Evolutionary conservation across 2,888 invertebrate genomes (phyloP), one percentile per base, ranked within the genome.

Genomic region (Candidula unifasciata): DNA sequence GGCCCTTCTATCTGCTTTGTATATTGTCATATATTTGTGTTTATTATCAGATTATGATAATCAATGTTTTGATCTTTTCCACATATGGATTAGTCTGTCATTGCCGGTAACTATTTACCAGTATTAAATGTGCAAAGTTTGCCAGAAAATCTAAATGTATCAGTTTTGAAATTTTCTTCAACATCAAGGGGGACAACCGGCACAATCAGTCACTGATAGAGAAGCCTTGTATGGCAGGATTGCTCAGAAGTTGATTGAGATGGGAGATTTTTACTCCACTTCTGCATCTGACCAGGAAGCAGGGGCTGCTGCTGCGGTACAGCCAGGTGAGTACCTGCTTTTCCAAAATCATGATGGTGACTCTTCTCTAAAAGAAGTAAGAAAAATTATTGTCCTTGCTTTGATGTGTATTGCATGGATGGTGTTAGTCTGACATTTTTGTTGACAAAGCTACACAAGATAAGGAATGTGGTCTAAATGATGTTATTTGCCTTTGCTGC

Each of bases 171-270:
- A 52, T 73, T 27, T 35, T 18, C 18, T 64, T 78, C 0, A 37
- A 18, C 33, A n/a, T 37, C 35, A 21, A 66, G 78, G 33, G 27
- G 37, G 37, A 30, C 27, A 5, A 13, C 64, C 33, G 18, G 33
- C 54, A 30, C 57, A 54, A 24, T 10, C 76, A 18, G 52, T 52
- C 0, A 78, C 76, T 27, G 88, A 88, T 27, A 89, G 88, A 77
- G 90, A 91, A 18, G 87, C 87, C 37, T 27, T 89, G 77, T 89
- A 89, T 68, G 86, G 86, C 1, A 88, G 86, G 82, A 89, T 90
- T 84, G 91, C 90, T 24, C 85, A 87, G 69, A 86, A 87, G 68
- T 86, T 90, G 83, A 89, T 88, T 21, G 87, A 83, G 64, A 90
- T 89, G 52, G 91, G 89, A 2, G 90, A 91, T 82, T 85, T 30